phyloP scores from a whole-genome alignment of 2,888 invertebrate genomes.

The Spatulosminthurus flaviceps region DNA sequence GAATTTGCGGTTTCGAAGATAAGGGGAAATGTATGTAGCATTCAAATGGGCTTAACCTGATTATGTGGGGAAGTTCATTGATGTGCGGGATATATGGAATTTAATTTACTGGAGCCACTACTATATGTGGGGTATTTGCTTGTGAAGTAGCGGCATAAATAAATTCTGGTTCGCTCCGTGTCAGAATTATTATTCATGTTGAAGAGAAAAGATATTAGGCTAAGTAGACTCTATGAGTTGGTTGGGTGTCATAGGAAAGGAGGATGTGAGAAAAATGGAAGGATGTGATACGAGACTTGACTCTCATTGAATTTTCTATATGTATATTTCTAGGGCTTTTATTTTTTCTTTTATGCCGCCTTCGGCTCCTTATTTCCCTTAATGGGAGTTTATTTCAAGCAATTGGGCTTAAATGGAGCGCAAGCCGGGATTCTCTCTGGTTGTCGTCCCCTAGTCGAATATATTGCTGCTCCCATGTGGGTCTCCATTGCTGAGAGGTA shows the following conservation, averaged over 20 bases:
- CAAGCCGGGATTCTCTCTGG: slow-evolving; percentile 96
- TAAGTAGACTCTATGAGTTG: no score
- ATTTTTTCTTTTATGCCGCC: slow-evolving; percentile 99
- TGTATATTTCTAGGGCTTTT: slow-evolving; percentile 72
- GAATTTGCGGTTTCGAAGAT: no score
- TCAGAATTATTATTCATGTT: no score
- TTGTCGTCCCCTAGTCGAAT: slow-evolving; percentile 95
- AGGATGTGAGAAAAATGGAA: slow-evolving; percentile 21
- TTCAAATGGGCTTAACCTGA: no score
- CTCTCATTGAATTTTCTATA: neutral
- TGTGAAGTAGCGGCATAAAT: no score
- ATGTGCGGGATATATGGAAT: neutral
- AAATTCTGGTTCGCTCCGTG: no score
- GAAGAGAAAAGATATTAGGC: no score
- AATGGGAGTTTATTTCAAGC: slow-evolving; percentile 99
- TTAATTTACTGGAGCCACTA: no score
- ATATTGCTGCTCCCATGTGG: slow-evolving; percentile 98
- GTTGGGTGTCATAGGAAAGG: no score
- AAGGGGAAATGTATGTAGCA: no score
- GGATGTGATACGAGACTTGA: neutral
- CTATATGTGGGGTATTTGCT: no score
- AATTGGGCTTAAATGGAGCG: slow-evolving; percentile 98
- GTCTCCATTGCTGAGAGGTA: slow-evolving; percentile 90
- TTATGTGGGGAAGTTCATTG: no score
- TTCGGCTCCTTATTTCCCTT: slow-evolving; percentile 98